Evolutionary conservation across 2,888 invertebrate genomes (phyloP).

Genomic region (Cetonia aurata): DNA sequence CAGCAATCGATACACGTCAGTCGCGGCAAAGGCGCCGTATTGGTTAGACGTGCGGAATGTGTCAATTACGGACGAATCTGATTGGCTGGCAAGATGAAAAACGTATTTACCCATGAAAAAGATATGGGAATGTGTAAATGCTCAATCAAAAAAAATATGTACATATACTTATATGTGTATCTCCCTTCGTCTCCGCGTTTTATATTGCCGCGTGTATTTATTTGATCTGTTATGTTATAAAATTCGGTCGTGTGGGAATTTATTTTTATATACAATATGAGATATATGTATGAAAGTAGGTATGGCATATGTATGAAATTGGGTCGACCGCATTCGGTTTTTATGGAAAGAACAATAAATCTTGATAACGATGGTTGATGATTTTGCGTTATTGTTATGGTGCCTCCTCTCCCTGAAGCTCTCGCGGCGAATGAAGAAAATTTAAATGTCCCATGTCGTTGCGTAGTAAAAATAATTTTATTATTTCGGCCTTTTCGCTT

Average conservation of each 20-base stretch:
- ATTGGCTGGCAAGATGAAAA: neutral
- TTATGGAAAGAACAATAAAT: slow-evolving; percentile 1
- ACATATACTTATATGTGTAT: too few species aligned
- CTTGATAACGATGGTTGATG: slow-evolving; percentile 8
- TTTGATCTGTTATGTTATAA: too few species aligned
- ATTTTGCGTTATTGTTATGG: slow-evolving; percentile 4
- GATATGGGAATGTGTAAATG: too few species aligned
- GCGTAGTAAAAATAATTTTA: too few species aligned
- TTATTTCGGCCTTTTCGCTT: too few species aligned
- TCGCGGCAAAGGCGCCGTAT: neutral
- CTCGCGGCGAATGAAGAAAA: neutral
- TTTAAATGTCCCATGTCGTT: too few species aligned
- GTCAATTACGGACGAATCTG: slow-evolving; percentile 9
- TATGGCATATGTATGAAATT: neutral
- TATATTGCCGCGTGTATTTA: too few species aligned
- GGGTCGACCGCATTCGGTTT: slow-evolving; percentile 18
- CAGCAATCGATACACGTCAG: neutral
- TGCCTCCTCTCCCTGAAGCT: neutral
- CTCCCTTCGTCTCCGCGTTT: too few species aligned
- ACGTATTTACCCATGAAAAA: too few species aligned
- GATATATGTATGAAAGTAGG: neutral
- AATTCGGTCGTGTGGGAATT: too few species aligned
- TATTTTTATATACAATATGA: too few species aligned
- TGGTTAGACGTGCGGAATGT: slow-evolving; percentile 2
- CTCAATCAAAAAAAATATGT: too few species aligned